Conservation (phyloP, 2,888 invertebrate species). For the Ceraclea dissimilis region DNA sequence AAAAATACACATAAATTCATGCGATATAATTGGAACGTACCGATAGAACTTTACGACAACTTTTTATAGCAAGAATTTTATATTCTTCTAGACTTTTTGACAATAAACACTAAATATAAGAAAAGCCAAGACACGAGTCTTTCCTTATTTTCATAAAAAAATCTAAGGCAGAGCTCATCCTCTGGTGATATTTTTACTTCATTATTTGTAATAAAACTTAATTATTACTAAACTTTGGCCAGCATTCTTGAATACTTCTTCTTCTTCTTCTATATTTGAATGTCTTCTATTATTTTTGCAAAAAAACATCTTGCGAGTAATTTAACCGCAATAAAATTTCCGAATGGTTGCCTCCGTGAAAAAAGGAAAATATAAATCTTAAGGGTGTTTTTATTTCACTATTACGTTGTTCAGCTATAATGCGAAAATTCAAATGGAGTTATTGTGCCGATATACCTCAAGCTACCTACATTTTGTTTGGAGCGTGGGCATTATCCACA, state of each 20-base stretch:
- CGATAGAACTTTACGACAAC: too few species aligned
- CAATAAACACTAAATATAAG: neutral
- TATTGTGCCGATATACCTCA: neutral
- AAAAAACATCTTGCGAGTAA: constrained; percentile 1
- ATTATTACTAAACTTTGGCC: neutral
- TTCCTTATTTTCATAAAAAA: neutral
- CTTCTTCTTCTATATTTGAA: neutral
- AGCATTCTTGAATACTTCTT: neutral
- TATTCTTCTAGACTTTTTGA: too few species aligned
- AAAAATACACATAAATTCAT: too few species aligned
- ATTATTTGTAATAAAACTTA: constrained; percentile 1
- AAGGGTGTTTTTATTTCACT: neutral
- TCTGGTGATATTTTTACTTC: neutral
- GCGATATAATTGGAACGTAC: too few species aligned
- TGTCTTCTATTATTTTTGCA: constrained; percentile 2
- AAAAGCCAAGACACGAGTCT: neutral
- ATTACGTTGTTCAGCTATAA: neutral
- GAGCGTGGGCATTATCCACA: neutral
- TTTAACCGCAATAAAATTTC: constrained; percentile 1
- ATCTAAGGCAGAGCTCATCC: neutral
- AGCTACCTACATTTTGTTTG: neutral
- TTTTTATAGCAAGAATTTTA: too few species aligned
- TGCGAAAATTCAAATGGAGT: neutral
- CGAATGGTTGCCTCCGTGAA: neutral
- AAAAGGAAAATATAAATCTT: neutral